Base-by-base conservation (phyloP, 2,797 vertebrate species). In the Sebastolobus alascanus region DNA sequence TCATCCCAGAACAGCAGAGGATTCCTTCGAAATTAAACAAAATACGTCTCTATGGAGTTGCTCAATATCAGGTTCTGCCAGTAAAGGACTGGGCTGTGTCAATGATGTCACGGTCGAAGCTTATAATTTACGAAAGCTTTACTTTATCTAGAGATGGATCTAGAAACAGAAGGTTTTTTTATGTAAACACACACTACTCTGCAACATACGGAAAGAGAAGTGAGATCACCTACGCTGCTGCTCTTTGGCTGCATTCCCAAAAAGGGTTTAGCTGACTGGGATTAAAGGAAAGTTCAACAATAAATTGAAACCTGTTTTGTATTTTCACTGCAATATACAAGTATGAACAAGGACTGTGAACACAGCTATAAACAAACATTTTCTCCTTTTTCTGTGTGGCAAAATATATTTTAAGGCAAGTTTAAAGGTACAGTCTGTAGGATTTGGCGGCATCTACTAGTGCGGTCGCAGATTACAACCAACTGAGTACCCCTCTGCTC, bases 11-110 rank as follows among this genome's bases (percentile, higher is more conserved):
- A 38, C 56, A 63, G 31, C 12, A 59, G 31, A 58, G 25, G 37
- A 52, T 71, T 80, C 20, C 16, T 56, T 38, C 4, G n/a, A 80
- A 85, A 82, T 70, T 18, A 61, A 75, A 82, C 60, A 40, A 58
- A 60, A 52, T 20, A 65, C 5, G 1, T 56, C 31, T 66, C 13
- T 65, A 38, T 52, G 56, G n/a, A 54, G 40, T 52, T 77, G 83
- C 40, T 65, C 38, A 56, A 40, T 37, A 38, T 16, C 38, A 73
- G 37, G 38, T 58, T 73, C 46, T 73, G n/a, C 38, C 50, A 55
- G 33, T 61, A 68, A 79, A 61, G 2, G 55, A 8, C 40, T 67
- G 55, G 18, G 43, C 27, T 8, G 33, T 1, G 16, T 66, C 64
- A 68, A 8, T n/a, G 8, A 35, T 3, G 7, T 71, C 40, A 50